Conservation (phyloP, 2,113 vertebrate genomes). For the Carlito syrichta region DNA sequence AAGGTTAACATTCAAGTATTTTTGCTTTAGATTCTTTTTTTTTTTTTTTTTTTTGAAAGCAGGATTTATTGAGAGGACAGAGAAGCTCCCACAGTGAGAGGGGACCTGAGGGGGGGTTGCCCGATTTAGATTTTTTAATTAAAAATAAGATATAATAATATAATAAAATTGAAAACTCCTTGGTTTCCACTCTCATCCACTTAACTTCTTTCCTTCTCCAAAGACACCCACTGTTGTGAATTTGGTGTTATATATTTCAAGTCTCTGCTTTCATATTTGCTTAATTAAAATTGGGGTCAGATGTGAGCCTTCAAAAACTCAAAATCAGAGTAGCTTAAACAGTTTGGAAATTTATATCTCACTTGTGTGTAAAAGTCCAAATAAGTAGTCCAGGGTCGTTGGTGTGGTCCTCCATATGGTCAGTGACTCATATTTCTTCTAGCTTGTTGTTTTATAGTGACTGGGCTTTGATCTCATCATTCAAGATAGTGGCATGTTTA, state of each 20-base stretch:
- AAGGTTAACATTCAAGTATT: background rate
- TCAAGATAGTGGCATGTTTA: background rate
- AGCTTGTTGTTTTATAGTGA: background rate
- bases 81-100: too few species aligned
- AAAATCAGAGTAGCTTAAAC: background rate
- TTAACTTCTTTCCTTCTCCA: background rate
- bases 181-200: background rate
- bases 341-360: background rate
- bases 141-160: background rate
- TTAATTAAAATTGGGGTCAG: constrained; percentile 32
- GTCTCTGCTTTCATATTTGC: background rate
- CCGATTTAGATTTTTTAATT: too few species aligned
- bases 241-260: background rate
- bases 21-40: constrained; percentile 25
- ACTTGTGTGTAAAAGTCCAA: background rate
- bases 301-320: background rate
- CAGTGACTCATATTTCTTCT: background rate
- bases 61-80: too few species aligned
- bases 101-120: too few species aligned
- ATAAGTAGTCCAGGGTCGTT: background rate
- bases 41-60: too few species aligned
- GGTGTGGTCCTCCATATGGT: background rate
- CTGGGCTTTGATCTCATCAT: background rate
- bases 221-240: background rate
- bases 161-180: background rate